These are phyloP conservation scores for Phataginus tricuspis DNA, from an alignment of 2,797 vertebrate species.

Conservation along the genomic window DNA sequence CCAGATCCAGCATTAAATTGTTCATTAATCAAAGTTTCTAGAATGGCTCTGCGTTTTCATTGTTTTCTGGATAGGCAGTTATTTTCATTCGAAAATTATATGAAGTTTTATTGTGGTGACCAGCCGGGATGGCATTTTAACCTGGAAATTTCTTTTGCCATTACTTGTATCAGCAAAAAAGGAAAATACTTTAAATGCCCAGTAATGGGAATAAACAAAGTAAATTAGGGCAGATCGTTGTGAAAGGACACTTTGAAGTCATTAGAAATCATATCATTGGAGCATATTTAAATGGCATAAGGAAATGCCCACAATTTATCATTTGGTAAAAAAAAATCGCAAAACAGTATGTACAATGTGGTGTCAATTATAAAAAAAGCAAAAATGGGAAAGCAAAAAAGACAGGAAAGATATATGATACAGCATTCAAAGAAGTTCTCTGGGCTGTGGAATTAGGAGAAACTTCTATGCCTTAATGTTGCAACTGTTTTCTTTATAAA, in stretches of 20 bases:
- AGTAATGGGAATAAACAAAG: constrained; percentile 13
- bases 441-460: neutral
- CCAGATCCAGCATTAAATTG: neutral
- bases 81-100: constrained; percentile 12
- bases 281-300: neutral
- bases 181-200: constrained; percentile 5
- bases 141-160: neutral
- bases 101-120: neutral
- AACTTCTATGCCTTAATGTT: constrained; percentile 23
- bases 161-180: constrained; percentile 18
- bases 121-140: constrained; percentile 18
- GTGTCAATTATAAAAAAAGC: neutral
- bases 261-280: constrained; percentile 12
- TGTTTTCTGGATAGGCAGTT: neutral
- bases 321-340: neutral
- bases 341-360: neutral
- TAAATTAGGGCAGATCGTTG: neutral
- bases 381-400: neutral
- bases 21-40: neutral
- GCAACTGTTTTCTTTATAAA: neutral
- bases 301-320: constrained; percentile 12
- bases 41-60: neutral
- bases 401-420: neutral
- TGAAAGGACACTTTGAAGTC: neutral
- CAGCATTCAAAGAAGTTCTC: neutral